Evolutionary conservation across 2,797 vertebrate species (phyloP).

Genomic region (Peromyscus melanophrys): DNA sequence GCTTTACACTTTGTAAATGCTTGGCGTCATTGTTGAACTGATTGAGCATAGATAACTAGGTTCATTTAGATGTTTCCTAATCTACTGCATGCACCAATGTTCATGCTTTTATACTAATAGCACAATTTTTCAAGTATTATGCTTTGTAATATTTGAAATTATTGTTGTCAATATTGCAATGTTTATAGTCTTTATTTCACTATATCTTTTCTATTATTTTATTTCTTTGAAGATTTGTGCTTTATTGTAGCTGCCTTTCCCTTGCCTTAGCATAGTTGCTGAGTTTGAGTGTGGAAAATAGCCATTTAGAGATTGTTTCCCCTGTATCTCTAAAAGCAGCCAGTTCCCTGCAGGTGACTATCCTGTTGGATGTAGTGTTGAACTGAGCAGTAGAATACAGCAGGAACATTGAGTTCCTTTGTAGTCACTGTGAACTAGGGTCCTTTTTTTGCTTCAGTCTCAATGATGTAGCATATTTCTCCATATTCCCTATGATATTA

Average conservation of each 20-base stretch:
- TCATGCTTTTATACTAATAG: background rate
- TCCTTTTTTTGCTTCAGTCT: background rate
- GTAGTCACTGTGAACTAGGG: rapidly evolving
- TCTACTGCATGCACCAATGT: background rate
- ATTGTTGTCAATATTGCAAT: background rate
- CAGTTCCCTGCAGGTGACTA: background rate
- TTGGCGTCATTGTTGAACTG: background rate
- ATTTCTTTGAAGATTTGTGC: background rate
- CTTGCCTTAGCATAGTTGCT: background rate
- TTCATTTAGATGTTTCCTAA: background rate
- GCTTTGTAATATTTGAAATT: background rate
- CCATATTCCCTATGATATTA: background rate
- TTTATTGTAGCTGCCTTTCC: background rate
- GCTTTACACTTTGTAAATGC: background rate
- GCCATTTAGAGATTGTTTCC: background rate
- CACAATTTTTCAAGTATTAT: background rate
- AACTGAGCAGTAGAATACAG: background rate
- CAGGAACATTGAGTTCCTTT: background rate
- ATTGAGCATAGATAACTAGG: background rate
- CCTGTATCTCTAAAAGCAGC: background rate
- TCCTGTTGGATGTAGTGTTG: background rate
- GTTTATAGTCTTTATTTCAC: background rate
- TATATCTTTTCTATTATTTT: background rate
- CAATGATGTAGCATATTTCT: background rate
- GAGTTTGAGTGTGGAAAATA: background rate